Base-by-base conservation (phyloP, 1,140 invertebrate genomes). In the Maniola jurtina region DNA sequence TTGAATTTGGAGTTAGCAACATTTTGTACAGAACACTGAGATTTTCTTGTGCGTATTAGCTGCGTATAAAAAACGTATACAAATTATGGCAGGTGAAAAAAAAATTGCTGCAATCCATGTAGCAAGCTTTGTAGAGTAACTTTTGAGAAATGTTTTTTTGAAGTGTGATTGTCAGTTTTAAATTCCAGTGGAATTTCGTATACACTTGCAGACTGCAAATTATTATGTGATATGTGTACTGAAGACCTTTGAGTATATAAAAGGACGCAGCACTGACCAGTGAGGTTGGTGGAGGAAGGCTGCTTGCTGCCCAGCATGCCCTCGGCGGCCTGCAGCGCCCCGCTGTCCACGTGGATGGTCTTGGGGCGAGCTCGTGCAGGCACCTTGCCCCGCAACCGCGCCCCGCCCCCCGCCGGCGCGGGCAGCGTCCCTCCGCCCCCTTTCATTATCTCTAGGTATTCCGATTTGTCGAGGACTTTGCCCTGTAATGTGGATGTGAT, bases 341-440 rank as follows among this genome's bases (percentile, higher is more conserved):
- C 94, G 75, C 94, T 94, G 84, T 97, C 96, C 56, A 96, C 96
- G 77, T 97, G 96, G 68, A 97, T 97, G 13, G 96, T 97, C 90
- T 96, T 97, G 42, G 96, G 96, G 38, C 96, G 91, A 56, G 95
- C 95, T 61, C 96, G 77, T 38, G 71, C 77, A 69, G 78, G 65
- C 66, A 64, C 66, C 61, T 68, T 75, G 71, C 71, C 72, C 61
- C 74, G 73, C 69, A 76, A 66, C n/a, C 65, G 90, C 81, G 70
- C 66, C 60, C 56, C 59, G 72, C 75, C 71, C 64, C 56, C 59
- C 74, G 76, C 71, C 76, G 75, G 61, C 77, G 74, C 66, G 70
- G 67, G 47, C 13, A 64, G 34, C 1, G 61, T 57, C 2, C 48
- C 68, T 10, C 67, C 68, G 61, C 75, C 71, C 11, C 68, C 59